Base-by-base conservation (phyloP, 2,888 invertebrate species). In the Chironomus tentans region DNA sequence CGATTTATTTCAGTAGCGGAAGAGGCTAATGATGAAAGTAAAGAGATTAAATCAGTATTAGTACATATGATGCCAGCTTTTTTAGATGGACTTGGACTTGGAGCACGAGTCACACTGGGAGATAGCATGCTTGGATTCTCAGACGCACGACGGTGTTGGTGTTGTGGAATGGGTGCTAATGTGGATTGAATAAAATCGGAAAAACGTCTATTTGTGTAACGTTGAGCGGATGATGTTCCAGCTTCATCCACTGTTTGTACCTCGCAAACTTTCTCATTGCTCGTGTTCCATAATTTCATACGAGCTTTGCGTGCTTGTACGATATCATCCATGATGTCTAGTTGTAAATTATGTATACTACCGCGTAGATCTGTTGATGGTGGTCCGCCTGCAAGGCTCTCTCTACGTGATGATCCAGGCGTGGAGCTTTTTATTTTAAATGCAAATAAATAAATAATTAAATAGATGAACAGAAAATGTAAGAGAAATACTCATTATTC, bases 311-410 rank as follows among this genome's bases (percentile, higher is more conserved):
- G 87, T 13, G 92, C 91, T 80, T 91, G 90, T 13, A 93, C 91
- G 78, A 94, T 94, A 81, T 94, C 93, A 80, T 94, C 94, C 93
- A 94, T 93, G 79, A 94, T 93, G 81, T 94, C 94, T 79, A 94
- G 84, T 81, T 93, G 92, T 6, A 94, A 86, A 81, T 93, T 94
- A 82, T 93, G 93, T 62, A 91, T 90, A 82, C 93, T 93, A 76
- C 93, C 92, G 69, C 87, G 83, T 62, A 90, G 86, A 80, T 91
- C 91, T 71, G 91, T 90, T 62, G 92, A 89, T 70, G 92, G 90
- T 71, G 92, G 90, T 78, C 92, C 91, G n/a, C 85, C 80, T 71
- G 84, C 85, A 62, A 69, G 21, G 18, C 68, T 69, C 47, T 76
- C 76, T 13, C 76, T 68, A 28, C 76, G 50, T 50, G 76, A 76